Evolutionary conservation across 2,888 invertebrate species (phyloP), one percentile per base, ranked within the genome.

Genomic region (Drosophila yooni): DNA sequence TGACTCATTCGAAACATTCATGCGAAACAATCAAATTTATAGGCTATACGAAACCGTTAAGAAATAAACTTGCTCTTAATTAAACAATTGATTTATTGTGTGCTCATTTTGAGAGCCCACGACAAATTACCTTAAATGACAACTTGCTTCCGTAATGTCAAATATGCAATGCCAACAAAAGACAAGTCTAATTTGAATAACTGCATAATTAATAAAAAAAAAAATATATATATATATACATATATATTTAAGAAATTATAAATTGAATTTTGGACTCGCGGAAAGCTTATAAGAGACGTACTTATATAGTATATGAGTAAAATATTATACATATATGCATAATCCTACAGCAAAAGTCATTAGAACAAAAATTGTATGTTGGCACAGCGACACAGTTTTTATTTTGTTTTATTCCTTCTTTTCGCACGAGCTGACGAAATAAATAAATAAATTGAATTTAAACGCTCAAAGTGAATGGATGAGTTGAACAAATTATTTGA

Each of bases 71-170:
- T 13, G 60, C 46, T 65, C 60, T 63, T 63, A 72, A 60, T 67
- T 13, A 71, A 70, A 31, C 31, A 43, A 64, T 52, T 60, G 29
- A 18, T 67, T 50, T 65, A 60, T 66, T 60, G 57, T 57, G 43
- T 57, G 65, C 58, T 38, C 27, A 38, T 51, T 61, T 54, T 43
- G 38, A 46, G 48, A 64, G 38, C 54, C 70, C 70, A 48, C 48
- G 34, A 53, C 29, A 46, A 60, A 65, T 68, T 71, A 57, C 90
- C 90, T 71, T 85, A 81, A 74, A 88, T 72, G 86, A 50, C 74
- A 86, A 79, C 75, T 60, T 76, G 86, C 90, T 87, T 87, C 86
- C 86, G 90, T 86, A 79, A 79, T 73, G 70, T 67, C 70, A 76
- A 82, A 71, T 68, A 72, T 72, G 77, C 61, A 57, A 56, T 27